A percentile compares a stretch with the other conserved stretches of the same genome.
phyloP scores from a whole-genome alignment of 2,888 invertebrate genomes.

The Heliconius charithonia region DNA sequence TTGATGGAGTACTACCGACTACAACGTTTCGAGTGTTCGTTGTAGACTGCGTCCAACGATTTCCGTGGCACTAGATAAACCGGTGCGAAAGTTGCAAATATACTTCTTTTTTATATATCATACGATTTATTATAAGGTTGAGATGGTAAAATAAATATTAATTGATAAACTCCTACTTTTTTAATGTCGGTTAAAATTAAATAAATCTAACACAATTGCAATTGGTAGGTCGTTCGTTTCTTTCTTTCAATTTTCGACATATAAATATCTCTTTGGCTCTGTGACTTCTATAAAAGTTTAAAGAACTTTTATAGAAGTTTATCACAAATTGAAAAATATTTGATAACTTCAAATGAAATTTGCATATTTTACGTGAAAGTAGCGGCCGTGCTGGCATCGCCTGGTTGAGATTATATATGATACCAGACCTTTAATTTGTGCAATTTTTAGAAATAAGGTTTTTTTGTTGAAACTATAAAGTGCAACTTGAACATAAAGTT shows the following conservation, averaged over 20 bases:
- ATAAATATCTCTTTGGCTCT: neutral
- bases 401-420: neutral
- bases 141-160: neutral
- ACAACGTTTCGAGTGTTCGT: constrained; percentile 31
- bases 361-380: constrained; percentile 15
- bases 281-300: neutral
- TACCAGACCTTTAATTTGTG: neutral
- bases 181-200: too few relatives aligned
- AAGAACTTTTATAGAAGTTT: neutral
- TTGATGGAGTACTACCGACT: constrained; percentile 35
- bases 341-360: constrained; percentile 9
- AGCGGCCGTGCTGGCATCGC: neutral
- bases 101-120: too few relatives aligned
- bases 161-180: too few relatives aligned
- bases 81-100: constrained; percentile 1
- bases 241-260: neutral
- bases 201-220: neutral
- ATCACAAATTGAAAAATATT: neutral
- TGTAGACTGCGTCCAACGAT: constrained; percentile 22
- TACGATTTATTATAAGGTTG: neutral
- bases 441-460: neutral
- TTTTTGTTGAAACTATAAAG: neutral
- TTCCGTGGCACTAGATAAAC: constrained; percentile 17
- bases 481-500: neutral
- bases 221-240: too few relatives aligned